These are phyloP conservation scores for Zygogramma bicolorata DNA, from an alignment of 2,888 invertebrate genomes.

Conservation along the genomic window DNA sequence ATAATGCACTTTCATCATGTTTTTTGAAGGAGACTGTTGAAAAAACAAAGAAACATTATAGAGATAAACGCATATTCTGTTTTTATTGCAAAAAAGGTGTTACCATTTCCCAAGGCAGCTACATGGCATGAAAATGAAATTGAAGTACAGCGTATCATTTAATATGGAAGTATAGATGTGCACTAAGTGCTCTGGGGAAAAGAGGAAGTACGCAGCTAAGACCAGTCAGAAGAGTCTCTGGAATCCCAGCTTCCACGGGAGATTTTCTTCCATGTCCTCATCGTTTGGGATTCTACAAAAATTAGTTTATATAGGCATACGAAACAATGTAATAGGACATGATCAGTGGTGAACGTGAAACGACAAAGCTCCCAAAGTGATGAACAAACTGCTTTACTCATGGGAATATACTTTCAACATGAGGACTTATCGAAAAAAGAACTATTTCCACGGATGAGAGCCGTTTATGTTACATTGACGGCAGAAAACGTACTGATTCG, in stretches of 20 bases:
- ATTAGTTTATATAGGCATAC: slow-evolving; percentile 17
- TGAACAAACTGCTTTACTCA: background rate
- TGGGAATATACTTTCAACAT: background rate
- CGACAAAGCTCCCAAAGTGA: background rate
- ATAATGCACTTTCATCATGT: background rate
- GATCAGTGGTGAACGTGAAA: background rate
- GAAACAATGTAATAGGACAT: background rate
- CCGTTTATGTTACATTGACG: background rate
- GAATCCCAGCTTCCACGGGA: background rate
- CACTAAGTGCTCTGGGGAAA: background rate
- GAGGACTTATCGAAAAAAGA: background rate
- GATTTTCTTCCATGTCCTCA: slow-evolving; percentile 4
- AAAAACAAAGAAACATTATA: background rate
- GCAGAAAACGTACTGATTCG: slow-evolving; percentile 33
- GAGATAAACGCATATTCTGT: background rate
- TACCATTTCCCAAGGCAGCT: background rate
- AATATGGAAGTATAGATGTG: background rate
- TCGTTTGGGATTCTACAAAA: slow-evolving; percentile 7
- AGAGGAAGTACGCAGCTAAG: background rate
- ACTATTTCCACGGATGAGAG: background rate
- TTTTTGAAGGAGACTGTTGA: background rate
- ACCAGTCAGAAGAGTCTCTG: slow-evolving; percentile 2
- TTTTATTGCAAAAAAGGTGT: background rate
- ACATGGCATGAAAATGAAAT: background rate
- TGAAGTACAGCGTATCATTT: background rate